Evolutionary conservation across 2,888 invertebrate genomes (phyloP).

Genomic region (Mylabris sibirica): DNA sequence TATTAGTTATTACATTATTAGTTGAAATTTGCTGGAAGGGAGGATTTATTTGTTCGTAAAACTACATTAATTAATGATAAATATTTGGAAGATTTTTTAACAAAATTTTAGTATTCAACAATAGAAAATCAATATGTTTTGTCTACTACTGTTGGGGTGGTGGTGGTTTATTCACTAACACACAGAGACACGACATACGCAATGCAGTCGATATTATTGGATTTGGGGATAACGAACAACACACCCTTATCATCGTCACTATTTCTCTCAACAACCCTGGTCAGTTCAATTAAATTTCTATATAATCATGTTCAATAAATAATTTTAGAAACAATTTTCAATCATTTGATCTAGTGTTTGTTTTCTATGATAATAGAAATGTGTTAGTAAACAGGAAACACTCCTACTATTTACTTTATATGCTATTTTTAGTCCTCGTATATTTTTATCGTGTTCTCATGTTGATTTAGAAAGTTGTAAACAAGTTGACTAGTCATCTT

Average conservation of each 20-base stretch:
- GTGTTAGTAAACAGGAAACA: conserved; percentile 7
- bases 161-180: not conserved
- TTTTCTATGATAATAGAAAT: not conserved
- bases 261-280: conserved; percentile 35
- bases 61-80: not conserved
- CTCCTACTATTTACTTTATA: not conserved
- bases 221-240: conserved; percentile 28
- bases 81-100: too few relatives aligned
- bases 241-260: conserved; percentile 10
- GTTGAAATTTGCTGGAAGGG: not conserved
- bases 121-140: not conserved
- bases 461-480: not conserved
- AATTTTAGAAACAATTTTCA: not conserved
- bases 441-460: not conserved
- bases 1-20: not conserved
- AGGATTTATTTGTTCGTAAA: not conserved
- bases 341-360: not conserved
- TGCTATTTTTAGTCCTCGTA: not conserved
- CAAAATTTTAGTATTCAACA: not conserved
- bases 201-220: conserved; percentile 47
- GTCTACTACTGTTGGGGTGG: not conserved
- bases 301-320: not conserved
- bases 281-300: conserved; percentile 26
- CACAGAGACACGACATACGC: conserved; percentile 36
- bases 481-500: not conserved